Conservation (phyloP, 2,113 vertebrate species). For the Barbus barbus region DNA sequence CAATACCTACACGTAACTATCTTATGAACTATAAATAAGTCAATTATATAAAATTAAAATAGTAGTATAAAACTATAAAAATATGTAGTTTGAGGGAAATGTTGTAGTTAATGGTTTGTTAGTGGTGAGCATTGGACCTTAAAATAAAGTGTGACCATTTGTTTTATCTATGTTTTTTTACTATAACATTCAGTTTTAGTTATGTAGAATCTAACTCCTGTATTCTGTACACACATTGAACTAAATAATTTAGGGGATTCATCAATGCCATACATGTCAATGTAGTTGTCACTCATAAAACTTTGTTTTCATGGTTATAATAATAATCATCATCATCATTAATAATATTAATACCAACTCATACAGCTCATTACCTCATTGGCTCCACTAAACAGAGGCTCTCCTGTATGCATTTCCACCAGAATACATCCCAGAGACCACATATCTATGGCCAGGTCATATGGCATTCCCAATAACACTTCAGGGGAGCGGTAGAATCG, state of each 20-base stretch:
- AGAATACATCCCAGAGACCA: constrained; percentile 99
- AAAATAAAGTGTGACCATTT: too few relatives aligned
- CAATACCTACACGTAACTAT: too few relatives aligned
- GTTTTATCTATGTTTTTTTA: not conserved
- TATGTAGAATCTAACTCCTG: not conserved
- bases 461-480: constrained; percentile 99
- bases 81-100: too few relatives aligned
- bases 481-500: constrained; percentile 99
- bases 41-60: too few relatives aligned
- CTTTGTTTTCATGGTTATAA: too few relatives aligned
- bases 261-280: too few relatives aligned
- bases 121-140: too few relatives aligned
- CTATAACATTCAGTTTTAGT: not conserved
- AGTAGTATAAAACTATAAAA: too few relatives aligned
- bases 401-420: constrained; percentile 89
- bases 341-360: not conserved
- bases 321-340: too few relatives aligned
- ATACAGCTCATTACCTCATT: constrained; percentile 84
- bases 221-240: not conserved
- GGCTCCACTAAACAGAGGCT: constrained; percentile 89
- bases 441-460: constrained; percentile 98
- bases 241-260: not conserved
- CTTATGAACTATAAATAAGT: too few relatives aligned
- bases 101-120: too few relatives aligned
- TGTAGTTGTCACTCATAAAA: not conserved